Percentiles rank a stretch among this genome's conserved stretches.
These are phyloP conservation scores for Labia minor DNA, from an alignment of 2,888 invertebrate species.

Conservation along the genomic window DNA sequence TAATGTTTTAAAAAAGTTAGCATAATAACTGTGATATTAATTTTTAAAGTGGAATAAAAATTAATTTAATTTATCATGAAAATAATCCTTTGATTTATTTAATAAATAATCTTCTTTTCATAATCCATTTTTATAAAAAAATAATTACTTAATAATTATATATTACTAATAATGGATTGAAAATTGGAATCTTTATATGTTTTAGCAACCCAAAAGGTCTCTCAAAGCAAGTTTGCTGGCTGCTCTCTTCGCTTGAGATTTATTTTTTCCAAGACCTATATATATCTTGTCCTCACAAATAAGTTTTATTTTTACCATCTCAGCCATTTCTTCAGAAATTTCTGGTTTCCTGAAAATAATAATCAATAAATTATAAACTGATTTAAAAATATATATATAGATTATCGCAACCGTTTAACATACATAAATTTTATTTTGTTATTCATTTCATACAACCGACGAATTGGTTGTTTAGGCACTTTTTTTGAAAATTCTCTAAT, in stretches of 20 bases:
- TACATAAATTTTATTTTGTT: constrained; percentile 61
- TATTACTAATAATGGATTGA: too few species aligned
- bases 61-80: too few species aligned
- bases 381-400: constrained; percentile 14
- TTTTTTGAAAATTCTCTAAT: constrained; percentile 66
- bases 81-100: too few species aligned
- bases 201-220: neutral
- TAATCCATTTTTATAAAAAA: too few species aligned
- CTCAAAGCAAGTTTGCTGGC: constrained; percentile 65
- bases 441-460: constrained; percentile 72
- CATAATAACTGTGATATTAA: too few species aligned
- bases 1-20: too few species aligned
- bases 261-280: constrained; percentile 60
- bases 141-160: too few species aligned
- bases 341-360: constrained; percentile 30
- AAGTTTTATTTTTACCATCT: neutral
- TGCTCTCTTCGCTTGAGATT: constrained; percentile 59
- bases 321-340: neutral
- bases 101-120: too few species aligned
- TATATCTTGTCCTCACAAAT: neutral
- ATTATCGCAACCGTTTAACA: constrained; percentile 36
- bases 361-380: too few species aligned
- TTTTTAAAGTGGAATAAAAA: too few species aligned
- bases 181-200: too few species aligned
- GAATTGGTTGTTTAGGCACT: constrained; percentile 84